These are phyloP conservation scores for Bembecia ichneumoniformis DNA, from an alignment of 2,888 invertebrate genomes.

Conservation along the genomic window DNA sequence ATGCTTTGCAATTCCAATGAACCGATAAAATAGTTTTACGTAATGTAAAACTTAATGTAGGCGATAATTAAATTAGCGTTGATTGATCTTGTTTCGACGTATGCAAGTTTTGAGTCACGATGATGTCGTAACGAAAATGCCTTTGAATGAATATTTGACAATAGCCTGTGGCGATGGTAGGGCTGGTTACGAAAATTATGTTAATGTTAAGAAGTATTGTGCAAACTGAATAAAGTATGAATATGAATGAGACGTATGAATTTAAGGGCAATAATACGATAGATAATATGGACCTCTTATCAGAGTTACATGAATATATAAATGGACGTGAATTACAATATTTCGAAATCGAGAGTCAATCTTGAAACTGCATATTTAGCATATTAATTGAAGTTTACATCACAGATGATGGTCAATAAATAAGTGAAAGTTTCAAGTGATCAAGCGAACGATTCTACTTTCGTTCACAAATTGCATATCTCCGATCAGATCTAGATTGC, in stretches of 20 bases:
- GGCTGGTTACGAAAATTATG: conserved; percentile 14
- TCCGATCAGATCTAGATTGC: conserved; percentile 3
- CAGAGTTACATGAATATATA: neutral
- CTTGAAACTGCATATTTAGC: neutral
- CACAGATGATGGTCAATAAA: neutral
- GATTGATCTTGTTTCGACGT: neutral
- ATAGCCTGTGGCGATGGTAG: conserved; percentile 5
- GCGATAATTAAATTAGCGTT: neutral
- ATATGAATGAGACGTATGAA: conserved; percentile 21
- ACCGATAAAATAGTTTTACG: neutral
- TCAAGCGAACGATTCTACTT: conserved; percentile 12
- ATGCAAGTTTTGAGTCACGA: neutral
- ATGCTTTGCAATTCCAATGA: neutral
- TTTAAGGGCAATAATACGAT: conserved; percentile 12
- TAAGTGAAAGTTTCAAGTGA: conserved; percentile 16
- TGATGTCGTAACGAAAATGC: neutral
- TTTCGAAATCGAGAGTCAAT: too few species aligned
- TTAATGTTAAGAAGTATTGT: conserved; percentile 12
- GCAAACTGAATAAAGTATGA: conserved; percentile 20
- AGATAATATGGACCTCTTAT: neutral
- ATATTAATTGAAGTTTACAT: neutral
- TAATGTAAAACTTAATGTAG: neutral
- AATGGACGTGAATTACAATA: neutral
- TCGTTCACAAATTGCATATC: conserved; percentile 17
- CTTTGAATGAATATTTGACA: conserved; percentile 2